Conservation (phyloP, 2,113 vertebrate genomes). For the Bos indicus region DNA sequence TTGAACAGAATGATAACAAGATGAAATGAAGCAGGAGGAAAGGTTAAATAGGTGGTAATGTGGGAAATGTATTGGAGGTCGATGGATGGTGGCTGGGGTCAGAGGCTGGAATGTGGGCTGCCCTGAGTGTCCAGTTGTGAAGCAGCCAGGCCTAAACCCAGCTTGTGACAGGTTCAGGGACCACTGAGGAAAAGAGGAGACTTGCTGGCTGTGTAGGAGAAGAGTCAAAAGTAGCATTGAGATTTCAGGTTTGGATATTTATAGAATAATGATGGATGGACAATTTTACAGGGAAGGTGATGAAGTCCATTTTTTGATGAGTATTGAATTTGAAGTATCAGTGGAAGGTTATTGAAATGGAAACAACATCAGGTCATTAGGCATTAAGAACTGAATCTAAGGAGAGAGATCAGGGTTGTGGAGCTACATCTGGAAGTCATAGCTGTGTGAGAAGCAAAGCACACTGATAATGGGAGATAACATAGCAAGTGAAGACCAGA, state of each 20-base stretch:
- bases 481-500: neutral
- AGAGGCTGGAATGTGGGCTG: no score
- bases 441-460: neutral
- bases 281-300: neutral
- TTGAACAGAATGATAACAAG: neutral
- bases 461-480: neutral
- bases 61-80: neutral
- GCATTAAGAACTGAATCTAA: no score
- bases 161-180: neutral
- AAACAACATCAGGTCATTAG: no score
- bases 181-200: neutral
- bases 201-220: neutral
- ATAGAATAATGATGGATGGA: neutral
- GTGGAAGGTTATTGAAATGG: no score
- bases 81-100: no score
- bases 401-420: neutral
- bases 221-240: neutral
- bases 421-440: neutral
- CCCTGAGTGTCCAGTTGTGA: no score
- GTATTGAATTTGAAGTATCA: no score
- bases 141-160: no score
- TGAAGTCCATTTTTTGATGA: neutral
- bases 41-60: neutral
- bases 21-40: neutral
- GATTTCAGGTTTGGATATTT: neutral